Evolutionary conservation across 2,888 invertebrate species (phyloP).

Genomic region (Rhaphigaster nebulosa): DNA sequence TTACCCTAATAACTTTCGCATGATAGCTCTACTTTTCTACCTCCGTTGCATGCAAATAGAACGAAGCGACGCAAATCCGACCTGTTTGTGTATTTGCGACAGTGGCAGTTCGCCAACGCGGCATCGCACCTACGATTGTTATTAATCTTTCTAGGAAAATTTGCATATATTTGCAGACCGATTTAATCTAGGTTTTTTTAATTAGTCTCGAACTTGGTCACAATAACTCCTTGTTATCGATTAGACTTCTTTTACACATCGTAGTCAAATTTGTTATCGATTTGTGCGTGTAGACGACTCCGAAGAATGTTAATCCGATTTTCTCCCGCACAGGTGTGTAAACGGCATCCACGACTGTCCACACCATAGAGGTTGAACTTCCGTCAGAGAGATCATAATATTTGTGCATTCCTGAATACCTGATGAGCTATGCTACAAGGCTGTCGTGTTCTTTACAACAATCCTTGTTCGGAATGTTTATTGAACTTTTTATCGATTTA

Average conservation of each 20-base stretch:
- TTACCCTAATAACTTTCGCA: not conserved
- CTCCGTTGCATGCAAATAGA: not conserved
- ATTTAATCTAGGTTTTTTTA: not conserved
- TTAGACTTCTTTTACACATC: not conserved
- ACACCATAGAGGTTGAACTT: not conserved
- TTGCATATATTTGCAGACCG: not conserved
- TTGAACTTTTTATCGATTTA: not conserved
- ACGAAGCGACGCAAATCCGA: conserved; percentile 5
- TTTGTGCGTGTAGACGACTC: not conserved
- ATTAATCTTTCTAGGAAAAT: conserved; percentile 20
- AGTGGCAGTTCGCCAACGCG: not conserved
- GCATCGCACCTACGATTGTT: not conserved
- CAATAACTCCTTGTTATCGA: not conserved
- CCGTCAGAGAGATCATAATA: conserved; percentile 41
- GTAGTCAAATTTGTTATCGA: not conserved
- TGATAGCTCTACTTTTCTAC: not conserved
- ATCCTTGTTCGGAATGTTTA: not conserved
- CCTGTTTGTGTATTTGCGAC: conserved; percentile 7
- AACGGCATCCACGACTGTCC: not conserved
- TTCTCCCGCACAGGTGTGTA: not conserved
- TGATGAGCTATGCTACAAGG: not conserved
- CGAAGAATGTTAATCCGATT: conserved; percentile 17
- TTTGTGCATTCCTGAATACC: conserved; percentile 38
- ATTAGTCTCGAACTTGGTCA: not conserved
- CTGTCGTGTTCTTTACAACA: not conserved